Conservation (phyloP, 2,113 vertebrate genomes). For the Synchiropus splendidus region DNA sequence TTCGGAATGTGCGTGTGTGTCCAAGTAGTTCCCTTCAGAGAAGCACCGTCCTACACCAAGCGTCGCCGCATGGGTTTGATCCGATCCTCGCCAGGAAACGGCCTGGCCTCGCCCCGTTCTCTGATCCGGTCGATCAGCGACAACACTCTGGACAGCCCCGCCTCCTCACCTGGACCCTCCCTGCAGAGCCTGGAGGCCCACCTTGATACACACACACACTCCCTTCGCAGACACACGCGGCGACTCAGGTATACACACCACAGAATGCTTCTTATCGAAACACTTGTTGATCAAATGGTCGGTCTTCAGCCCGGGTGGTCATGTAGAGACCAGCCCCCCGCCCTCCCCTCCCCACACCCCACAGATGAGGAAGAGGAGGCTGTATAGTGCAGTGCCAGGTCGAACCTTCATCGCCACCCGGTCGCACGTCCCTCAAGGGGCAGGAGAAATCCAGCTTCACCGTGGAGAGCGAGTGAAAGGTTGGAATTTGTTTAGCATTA, state of each 20-base stretch:
- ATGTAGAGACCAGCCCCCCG: slow-evolving; percentile 66
- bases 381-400: slow-evolving; percentile 89
- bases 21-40: slow-evolving; percentile 86
- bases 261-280: neutral
- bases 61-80: slow-evolving; percentile 56
- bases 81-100: slow-evolving; percentile 61
- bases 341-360: slow-evolving; percentile 66
- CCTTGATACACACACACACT: slow-evolving; percentile 57
- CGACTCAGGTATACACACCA: slow-evolving; percentile 50
- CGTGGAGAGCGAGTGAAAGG: slow-evolving; percentile 91
- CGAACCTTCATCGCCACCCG: slow-evolving; percentile 88
- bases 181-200: slow-evolving; percentile 81
- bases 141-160: slow-evolving; percentile 83
- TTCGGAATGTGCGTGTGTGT: slow-evolving; percentile 10
- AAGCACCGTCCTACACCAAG: slow-evolving; percentile 90
- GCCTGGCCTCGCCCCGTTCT: slow-evolving; percentile 77
- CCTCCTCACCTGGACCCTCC: slow-evolving; percentile 83
- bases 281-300: neutral
- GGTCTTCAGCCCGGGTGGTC: slow-evolving; percentile 65
- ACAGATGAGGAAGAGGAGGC: slow-evolving; percentile 82
- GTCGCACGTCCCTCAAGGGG: slow-evolving; percentile 80
- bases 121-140: slow-evolving; percentile 91
- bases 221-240: slow-evolving; percentile 56
- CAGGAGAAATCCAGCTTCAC: slow-evolving; percentile 90
- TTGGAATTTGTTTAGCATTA: slow-evolving; percentile 42